Evolutionary conservation across 1,140 invertebrate genomes (phyloP).

Genomic region (Saccostrea glomerata): DNA sequence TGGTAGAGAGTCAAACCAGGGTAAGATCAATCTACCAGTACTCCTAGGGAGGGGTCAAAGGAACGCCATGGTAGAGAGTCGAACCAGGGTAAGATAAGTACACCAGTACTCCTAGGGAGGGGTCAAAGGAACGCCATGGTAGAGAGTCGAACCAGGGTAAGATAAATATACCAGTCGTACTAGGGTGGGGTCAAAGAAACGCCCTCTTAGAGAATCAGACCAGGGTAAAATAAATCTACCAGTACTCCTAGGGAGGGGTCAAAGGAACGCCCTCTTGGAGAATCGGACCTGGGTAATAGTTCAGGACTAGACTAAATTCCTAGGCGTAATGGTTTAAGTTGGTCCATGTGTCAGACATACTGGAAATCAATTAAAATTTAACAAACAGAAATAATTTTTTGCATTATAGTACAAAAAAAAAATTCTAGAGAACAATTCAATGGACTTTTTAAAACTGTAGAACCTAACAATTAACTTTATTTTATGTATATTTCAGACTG

Average conservation of each 20-base stretch:
- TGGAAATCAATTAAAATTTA: background rate
- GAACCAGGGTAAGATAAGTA: too few relatives aligned
- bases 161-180: constrained; percentile 57
- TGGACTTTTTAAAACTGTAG: too few relatives aligned
- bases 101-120: constrained; percentile 86
- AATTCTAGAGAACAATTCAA: too few relatives aligned
- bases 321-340: too few relatives aligned
- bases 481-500: constrained; percentile 81
- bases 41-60: too few relatives aligned
- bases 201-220: too few relatives aligned
- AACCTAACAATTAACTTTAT: background rate
- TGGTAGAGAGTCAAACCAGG: constrained; percentile 87
- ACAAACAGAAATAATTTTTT: background rate
- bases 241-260: constrained; percentile 88
- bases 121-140: constrained; percentile 96
- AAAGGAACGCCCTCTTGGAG: constrained; percentile 95
- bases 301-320: too few relatives aligned
- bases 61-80: too few relatives aligned
- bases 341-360: too few relatives aligned
- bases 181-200: too few relatives aligned
- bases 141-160: constrained; percentile 83
- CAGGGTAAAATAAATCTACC: constrained; percentile 72
- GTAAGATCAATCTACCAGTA: constrained; percentile 58
- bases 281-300: constrained; percentile 87
- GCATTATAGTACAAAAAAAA: too few relatives aligned